A percentile compares a stretch with the other conserved stretches of the same genome.
Evolutionary conservation across 1,140 invertebrate genomes (phyloP).

Genomic region (Fopius arisanus): DNA sequence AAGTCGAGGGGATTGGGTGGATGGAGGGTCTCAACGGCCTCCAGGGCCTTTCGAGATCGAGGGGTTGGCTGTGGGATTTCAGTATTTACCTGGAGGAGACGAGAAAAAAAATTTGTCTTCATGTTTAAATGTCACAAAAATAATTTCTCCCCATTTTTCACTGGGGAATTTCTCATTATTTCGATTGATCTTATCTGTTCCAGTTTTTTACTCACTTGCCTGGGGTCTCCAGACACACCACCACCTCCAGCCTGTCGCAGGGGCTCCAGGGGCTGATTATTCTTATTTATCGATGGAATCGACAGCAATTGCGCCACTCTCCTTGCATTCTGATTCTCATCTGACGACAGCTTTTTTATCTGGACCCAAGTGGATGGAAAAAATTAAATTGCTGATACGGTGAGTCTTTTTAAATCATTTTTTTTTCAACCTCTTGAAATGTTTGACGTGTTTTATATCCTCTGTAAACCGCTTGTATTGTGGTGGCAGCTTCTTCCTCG

Average conservation of each 20-base stretch:
- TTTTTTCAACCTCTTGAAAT: conserved; percentile 64
- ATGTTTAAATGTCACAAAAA: too few relatives aligned
- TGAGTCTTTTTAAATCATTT: background rate
- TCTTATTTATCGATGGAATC: conserved; percentile 27
- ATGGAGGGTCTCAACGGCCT: conserved; percentile 30
- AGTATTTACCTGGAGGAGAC: conserved; percentile 14
- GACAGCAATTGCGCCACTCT: conserved; percentile 49
- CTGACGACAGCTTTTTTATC: conserved; percentile 46
- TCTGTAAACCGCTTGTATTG: conserved; percentile 76
- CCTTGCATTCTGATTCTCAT: conserved; percentile 46
- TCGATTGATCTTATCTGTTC: background rate
- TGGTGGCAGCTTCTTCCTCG: conserved; percentile 69
- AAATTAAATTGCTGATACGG: too few relatives aligned
- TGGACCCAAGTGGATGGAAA: too few relatives aligned
- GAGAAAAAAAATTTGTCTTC: background rate
- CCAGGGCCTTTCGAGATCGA: background rate
- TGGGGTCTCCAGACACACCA: conserved; percentile 5
- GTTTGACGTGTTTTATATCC: conserved; percentile 73
- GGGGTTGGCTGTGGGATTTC: conserved; percentile 18
- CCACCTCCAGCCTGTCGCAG: conserved; percentile 31
- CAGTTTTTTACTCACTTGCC: conserved; percentile 7
- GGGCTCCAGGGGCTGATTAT: conserved; percentile 33
- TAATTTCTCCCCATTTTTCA: too few relatives aligned
- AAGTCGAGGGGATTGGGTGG: conserved; percentile 26
- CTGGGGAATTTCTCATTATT: background rate